These are phyloP conservation scores for Parapristionchus giblindavisi DNA, from an alignment of 2,888 invertebrate genomes.

Conservation along the genomic window DNA sequence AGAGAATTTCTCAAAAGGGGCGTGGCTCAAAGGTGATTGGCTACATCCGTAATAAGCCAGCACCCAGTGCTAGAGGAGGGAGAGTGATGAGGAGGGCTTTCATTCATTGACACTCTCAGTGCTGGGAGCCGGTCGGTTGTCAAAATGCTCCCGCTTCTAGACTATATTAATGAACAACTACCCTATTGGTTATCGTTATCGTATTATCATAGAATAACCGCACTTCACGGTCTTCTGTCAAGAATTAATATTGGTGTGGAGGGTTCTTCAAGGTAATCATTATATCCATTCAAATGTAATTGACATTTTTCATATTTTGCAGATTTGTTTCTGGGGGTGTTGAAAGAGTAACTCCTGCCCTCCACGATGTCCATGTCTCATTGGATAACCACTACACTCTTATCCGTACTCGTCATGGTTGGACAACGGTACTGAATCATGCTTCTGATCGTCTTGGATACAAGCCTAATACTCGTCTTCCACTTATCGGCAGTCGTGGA, in stretches of 20 bases:
- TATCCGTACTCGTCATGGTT: not conserved
- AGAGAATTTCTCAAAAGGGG: not conserved
- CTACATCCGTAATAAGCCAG: not conserved
- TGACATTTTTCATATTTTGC: no score
- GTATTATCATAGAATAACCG: not conserved
- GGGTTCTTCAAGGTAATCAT: no score
- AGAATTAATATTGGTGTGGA: not conserved
- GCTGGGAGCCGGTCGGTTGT: not conserved
- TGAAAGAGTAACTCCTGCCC: not conserved
- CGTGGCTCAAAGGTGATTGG: not conserved
- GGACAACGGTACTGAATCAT: not conserved
- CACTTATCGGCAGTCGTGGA: not conserved
- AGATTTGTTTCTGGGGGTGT: no score
- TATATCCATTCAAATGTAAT: no score
- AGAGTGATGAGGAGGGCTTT: not conserved
- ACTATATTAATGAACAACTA: not conserved
- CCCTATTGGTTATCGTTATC: not conserved
- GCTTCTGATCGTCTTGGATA: not conserved
- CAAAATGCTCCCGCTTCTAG: not conserved
- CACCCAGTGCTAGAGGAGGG: not conserved
- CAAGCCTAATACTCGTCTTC: not conserved
- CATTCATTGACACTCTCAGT: constrained; percentile 16
- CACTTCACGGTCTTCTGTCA: not conserved
- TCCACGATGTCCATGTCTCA: not conserved
- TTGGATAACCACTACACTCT: not conserved